Base-by-base conservation (phyloP, 2,888 invertebrate genomes). In the Leptopterna dolabrata region DNA sequence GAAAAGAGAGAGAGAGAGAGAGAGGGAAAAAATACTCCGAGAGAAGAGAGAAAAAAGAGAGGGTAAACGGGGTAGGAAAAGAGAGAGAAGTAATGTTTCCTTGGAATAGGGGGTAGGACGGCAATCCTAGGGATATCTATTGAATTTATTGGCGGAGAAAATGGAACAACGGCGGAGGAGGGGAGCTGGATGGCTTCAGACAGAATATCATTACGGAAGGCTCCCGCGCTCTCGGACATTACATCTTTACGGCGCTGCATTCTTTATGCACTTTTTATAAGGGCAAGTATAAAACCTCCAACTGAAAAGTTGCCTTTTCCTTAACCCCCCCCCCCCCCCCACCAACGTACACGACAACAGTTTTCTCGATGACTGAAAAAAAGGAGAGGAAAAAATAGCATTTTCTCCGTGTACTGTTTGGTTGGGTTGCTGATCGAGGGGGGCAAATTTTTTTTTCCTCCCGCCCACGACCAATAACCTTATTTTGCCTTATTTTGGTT, bases 71-170 rank as follows among this genome's bases (percentile, higher is more conserved):
- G 47, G 82, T 29, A 55, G 82, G 82, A 51, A 76, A 51, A 71
- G 29, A 84, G 71, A 87, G 88, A 55, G 73, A 85, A 89, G 89
- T 80, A 86, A 88, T 88, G 89, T 84, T 88, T 89, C 88, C 88
- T 76, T 51, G 84, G 83, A 83, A 87, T 76, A 83, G 70, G 76
- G n/a, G 88, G 78, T 55, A 83, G 73, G 47, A 76, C 76, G 88
- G 86, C 88, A 87, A 87, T 88, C 88, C 89, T 87, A 86, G 86
- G 89, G 88, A 87, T 88, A 89, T 89, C 89, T 90, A 90, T 90
- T 89, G 90, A 90, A 90, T 90, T 90, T 90, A 90, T 90, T 89
- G 90, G 90, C 87, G 87, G 55, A 78, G 89, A 88, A 86, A 89
- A 89, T 89, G 89, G 89, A 88, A 89, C 86, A 47, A 27, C 43